These are phyloP conservation scores for Coracias cyanogaster DNA, from an alignment of 2,797 vertebrate genomes.

Conservation along the genomic window DNA sequence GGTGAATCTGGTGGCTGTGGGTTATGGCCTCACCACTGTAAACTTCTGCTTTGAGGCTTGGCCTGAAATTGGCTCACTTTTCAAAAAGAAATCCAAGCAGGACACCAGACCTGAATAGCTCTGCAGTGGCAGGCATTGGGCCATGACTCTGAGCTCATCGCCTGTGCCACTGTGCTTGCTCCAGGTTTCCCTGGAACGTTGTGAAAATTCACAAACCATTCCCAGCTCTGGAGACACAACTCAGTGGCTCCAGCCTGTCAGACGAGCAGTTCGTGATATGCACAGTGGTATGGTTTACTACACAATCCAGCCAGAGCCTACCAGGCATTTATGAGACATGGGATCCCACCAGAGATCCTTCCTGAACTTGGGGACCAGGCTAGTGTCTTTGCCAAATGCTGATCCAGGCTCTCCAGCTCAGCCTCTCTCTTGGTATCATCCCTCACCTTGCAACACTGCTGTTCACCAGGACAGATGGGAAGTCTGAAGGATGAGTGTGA, in stretches of 20 bases:
- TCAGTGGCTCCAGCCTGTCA: neutral
- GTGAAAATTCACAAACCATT: neutral
- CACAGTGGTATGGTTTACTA: neutral
- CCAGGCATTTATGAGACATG: neutral
- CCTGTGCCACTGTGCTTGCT: neutral
- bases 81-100: neutral
- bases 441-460: neutral
- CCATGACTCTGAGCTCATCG: neutral
- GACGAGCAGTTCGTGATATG: neutral
- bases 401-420: neutral
- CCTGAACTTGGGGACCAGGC: neutral
- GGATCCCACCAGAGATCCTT: neutral
- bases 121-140: slow-evolving; percentile 40
- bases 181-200: neutral
- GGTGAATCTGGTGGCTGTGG: neutral
- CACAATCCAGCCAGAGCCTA: neutral
- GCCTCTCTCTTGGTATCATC: neutral
- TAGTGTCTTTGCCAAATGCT: neutral
- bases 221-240: neutral
- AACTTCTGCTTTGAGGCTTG: neutral
- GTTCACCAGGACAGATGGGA: neutral
- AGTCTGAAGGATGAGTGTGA: neutral
- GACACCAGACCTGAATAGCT: neutral
- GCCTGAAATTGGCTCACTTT: neutral
- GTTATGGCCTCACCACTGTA: neutral